Evolutionary conservation across 2,113 vertebrate species (phyloP).

Genomic region (Toxotes jaculatrix): DNA sequence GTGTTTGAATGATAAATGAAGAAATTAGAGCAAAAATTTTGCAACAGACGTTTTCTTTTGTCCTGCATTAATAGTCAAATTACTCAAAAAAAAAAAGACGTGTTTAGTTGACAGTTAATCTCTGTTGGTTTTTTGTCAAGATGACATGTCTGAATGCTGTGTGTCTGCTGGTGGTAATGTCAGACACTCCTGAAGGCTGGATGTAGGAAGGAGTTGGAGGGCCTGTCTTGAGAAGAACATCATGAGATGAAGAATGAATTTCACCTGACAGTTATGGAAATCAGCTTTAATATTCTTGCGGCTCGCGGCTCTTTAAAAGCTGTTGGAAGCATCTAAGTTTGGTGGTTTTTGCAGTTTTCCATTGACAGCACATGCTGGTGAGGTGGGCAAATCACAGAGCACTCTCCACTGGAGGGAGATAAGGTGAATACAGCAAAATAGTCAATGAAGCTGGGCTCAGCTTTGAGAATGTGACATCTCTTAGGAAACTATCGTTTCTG

Average conservation of each 20-base stretch:
- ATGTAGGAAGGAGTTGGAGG: not conserved
- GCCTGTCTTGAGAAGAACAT: not conserved
- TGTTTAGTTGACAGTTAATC: not conserved
- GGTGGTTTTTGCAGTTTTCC: not conserved
- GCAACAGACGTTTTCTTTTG: not conserved
- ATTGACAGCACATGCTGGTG: conserved; percentile 3
- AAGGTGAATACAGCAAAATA: conserved; percentile 9
- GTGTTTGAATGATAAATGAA: not conserved
- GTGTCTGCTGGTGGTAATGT: not conserved
- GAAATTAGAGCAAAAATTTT: not conserved
- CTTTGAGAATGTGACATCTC: conserved; percentile 11
- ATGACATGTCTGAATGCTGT: not conserved
- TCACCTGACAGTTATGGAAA: conserved; percentile 27
- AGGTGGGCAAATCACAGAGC: not conserved
- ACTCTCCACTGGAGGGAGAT: not conserved
- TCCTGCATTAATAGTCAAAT: not conserved
- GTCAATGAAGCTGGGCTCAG: not conserved
- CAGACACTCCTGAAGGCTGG: not conserved
- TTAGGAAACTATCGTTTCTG: not conserved
- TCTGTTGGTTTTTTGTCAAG: conserved; percentile 6
- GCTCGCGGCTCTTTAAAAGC: conserved; percentile 27
- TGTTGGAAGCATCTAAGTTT: not conserved
- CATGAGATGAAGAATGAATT: conserved; percentile 7
- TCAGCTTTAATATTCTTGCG: conserved; percentile 9
- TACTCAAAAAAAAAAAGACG: too few species aligned